phyloP scores from a whole-genome alignment of 2,113 vertebrate species.

The Chinchilla lanigera region DNA sequence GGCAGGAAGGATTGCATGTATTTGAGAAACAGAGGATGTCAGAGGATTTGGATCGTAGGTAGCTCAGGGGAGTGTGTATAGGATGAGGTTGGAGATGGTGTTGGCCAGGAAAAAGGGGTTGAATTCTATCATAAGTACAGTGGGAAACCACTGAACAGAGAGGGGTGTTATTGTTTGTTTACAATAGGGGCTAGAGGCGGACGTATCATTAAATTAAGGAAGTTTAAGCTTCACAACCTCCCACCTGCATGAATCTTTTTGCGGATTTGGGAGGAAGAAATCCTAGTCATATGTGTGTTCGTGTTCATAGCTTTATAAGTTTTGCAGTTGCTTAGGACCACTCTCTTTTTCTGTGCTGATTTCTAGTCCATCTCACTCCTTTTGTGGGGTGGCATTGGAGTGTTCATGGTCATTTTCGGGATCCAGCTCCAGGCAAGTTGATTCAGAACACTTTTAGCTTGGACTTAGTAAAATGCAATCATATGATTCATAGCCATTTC shows the following conservation, averaged over 20 bases:
- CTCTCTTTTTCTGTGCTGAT: not conserved
- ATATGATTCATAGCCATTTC: not conserved
- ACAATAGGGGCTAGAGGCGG: not conserved
- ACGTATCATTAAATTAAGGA: not conserved
- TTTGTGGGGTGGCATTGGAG: not conserved
- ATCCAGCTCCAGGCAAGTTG: not conserved
- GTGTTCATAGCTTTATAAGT: not conserved
- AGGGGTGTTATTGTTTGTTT: not conserved
- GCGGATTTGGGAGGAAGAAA: not conserved
- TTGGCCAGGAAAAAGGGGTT: not conserved
- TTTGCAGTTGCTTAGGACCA: not conserved
- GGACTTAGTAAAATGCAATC: not conserved
- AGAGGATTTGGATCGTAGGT: not conserved
- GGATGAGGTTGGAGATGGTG: not conserved
- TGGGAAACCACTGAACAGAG: not conserved
- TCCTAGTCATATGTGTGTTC: not conserved
- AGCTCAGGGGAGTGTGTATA: not conserved
- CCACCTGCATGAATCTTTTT: not conserved
- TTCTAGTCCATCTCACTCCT: not conserved
- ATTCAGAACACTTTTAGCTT: not conserved
- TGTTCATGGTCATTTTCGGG: not conserved
- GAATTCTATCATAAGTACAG: not conserved
- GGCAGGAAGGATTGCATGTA: not conserved
- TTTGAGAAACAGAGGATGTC: not conserved
- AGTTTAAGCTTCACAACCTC: not conserved